Percentiles rank a stretch among this genome's conserved stretches.
phyloP scores from a whole-genome alignment of 2,797 vertebrate species.

The Micrastur ruficollis region DNA sequence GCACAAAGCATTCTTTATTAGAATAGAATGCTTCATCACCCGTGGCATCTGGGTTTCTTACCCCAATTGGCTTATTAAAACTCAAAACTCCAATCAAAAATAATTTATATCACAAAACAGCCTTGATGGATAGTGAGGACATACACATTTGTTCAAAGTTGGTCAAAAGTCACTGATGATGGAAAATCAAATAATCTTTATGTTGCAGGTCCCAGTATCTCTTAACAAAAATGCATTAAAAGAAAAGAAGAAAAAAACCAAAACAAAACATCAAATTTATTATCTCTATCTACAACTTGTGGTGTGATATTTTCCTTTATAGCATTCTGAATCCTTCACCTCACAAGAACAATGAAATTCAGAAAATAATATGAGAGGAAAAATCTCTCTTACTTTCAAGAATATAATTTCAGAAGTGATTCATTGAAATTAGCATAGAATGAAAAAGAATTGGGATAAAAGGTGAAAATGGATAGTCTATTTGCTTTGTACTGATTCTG shows the following conservation, averaged over 20 bases:
- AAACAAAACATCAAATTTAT: conserved; percentile 17
- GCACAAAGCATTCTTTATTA: neutral
- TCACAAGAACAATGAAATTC: conserved; percentile 69
- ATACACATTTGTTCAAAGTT: neutral
- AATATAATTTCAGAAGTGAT: conserved; percentile 71
- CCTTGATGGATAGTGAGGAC: neutral
- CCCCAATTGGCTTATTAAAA: neutral
- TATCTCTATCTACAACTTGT: conserved; percentile 33
- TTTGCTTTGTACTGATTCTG: conserved; percentile 66
- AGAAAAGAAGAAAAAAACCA: neutral
- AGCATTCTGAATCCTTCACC: conserved; percentile 55
- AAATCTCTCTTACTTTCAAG: conserved; percentile 53
- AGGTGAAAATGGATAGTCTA: conserved; percentile 61
- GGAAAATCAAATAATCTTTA: conserved; percentile 14
- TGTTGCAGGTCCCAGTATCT: neutral
- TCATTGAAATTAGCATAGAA: conserved; percentile 60
- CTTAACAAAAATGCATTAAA: conserved; percentile 55
- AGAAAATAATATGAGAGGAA: conserved; percentile 51
- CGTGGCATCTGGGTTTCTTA: neutral
- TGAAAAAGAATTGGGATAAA: conserved; percentile 47
- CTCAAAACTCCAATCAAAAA: neutral
- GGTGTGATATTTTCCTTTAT: conserved; percentile 59
- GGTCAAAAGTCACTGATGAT: neutral
- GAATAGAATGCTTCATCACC: neutral
- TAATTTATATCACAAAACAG: neutral